These are phyloP conservation scores for Leptonema lineaticorne DNA, from an alignment of 1,140 invertebrate genomes.

Conservation along the genomic window DNA sequence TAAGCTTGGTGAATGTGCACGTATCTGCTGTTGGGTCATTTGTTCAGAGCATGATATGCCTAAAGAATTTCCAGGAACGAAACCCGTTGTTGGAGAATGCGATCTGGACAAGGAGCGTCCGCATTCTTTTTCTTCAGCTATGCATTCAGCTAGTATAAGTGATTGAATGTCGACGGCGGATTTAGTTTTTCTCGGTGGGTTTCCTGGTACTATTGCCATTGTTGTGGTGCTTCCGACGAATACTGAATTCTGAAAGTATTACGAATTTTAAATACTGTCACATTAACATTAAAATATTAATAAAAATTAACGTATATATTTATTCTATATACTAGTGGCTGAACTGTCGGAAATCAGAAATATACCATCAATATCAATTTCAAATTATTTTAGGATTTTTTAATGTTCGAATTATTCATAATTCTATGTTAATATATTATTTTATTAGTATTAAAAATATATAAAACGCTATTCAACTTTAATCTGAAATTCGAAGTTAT, in stretches of 20 bases:
- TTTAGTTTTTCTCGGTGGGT: slow-evolving; percentile 69
- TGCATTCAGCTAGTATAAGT: slow-evolving; percentile 61
- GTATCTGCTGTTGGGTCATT: neutral
- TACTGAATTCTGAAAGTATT: slow-evolving; percentile 71
- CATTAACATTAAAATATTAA: no score
- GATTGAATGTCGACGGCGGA: slow-evolving; percentile 83
- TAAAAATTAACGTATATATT: neutral
- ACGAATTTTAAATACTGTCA: neutral
- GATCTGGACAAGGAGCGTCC: slow-evolving; percentile 20
- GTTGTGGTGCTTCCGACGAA: slow-evolving; percentile 72
- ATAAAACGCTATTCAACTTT: no score
- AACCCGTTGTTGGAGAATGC: slow-evolving; percentile 36
- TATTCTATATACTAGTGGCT: neutral
- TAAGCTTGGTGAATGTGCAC: slow-evolving; percentile 20
- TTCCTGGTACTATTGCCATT: slow-evolving; percentile 60
- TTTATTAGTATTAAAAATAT: no score
- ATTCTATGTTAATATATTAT: no score
- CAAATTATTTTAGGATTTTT: no score
- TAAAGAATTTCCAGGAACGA: slow-evolving; percentile 38
- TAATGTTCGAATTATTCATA: no score
- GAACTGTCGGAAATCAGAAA: no score
- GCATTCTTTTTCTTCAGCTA: slow-evolving; percentile 24
- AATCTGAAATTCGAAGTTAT: no score
- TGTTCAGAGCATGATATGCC: slow-evolving; percentile 33
- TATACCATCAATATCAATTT: no score